Evolutionary conservation across 92 coral and sea anemone genomes (phyloP).

Genomic region (Epizoanthus illoricatus): DNA sequence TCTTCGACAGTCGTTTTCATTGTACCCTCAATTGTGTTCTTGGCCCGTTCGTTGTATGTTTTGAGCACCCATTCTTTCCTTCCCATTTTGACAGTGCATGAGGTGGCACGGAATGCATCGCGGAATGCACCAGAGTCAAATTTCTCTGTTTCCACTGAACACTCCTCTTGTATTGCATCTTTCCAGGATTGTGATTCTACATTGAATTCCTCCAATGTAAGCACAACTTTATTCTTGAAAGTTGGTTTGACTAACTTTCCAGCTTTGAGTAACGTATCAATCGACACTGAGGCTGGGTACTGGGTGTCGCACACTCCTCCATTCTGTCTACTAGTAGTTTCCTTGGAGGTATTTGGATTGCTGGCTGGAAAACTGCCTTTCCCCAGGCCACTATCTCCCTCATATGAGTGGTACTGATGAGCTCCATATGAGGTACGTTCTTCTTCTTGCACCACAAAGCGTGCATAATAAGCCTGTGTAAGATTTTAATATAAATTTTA

Average conservation of each 20-base stretch:
- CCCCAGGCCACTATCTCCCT: neutral
- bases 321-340: neutral
- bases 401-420: neutral
- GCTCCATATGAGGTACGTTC: neutral
- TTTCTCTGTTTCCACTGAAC: constrained; percentile 39
- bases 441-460: constrained; percentile 28
- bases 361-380: neutral
- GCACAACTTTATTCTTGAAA: constrained; percentile 30
- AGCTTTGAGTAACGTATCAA: constrained; percentile 48
- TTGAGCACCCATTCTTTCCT: neutral
- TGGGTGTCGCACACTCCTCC: neutral
- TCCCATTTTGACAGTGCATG: too few species aligned
- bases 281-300: constrained; percentile 57
- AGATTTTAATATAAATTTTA: too few species aligned
- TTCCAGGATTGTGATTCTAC: constrained; percentile 39
- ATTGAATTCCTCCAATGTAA: constrained; percentile 55
- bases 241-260: constrained; percentile 52
- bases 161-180: constrained; percentile 16
- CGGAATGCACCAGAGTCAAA: constrained; percentile 56
- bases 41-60: constrained; percentile 13
- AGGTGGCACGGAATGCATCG: constrained; percentile 47
- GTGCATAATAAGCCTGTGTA: constrained; percentile 17
- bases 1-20: constrained; percentile 39
- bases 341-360: neutral
- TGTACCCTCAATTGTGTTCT: constrained; percentile 3